Conservation (phyloP, 64 coral and sea anemone species). For the Hydrozoanthus tunicans region DNA sequence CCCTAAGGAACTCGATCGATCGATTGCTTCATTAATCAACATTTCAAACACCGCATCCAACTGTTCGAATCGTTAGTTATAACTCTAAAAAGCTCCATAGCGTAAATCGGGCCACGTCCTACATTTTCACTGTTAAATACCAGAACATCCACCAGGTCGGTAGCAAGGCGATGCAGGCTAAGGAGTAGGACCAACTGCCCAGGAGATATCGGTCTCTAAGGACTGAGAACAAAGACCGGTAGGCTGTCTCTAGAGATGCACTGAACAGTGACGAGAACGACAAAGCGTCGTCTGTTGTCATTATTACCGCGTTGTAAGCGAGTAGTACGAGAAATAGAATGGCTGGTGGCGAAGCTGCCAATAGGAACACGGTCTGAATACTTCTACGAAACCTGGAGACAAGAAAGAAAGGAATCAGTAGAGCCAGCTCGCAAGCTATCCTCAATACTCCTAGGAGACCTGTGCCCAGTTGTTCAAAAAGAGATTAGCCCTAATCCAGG, state of each 20-base stretch:
- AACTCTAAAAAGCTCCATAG: no score
- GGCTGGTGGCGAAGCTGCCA: constrained; percentile 25
- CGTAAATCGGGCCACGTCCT: not conserved
- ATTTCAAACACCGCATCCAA: no score
- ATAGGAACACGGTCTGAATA: constrained; percentile 10
- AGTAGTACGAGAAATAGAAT: constrained; percentile 40
- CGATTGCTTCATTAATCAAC: no score
- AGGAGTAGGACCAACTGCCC: constrained; percentile 42
- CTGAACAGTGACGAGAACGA: not conserved
- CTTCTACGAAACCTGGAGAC: constrained; percentile 16
- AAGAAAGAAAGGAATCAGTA: not conserved
- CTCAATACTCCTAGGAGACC: no score
- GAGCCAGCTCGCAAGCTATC: no score
- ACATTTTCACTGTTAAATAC: constrained; percentile 40
- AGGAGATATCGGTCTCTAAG: constrained; percentile 47
- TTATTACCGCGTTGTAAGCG: constrained; percentile 33
- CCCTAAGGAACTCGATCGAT: no score
- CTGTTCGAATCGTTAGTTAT: no score
- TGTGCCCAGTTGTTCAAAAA: no score
- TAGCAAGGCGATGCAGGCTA: constrained; percentile 12
- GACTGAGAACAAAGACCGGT: constrained; percentile 11
- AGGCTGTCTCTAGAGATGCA: constrained; percentile 1
- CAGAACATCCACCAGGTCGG: constrained; percentile 55
- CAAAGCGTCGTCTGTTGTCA: constrained; percentile 15
- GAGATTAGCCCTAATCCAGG: no score